A percentile compares a stretch with the other conserved stretches of the same genome.
Evolutionary conservation across 2,888 invertebrate genomes (phyloP).

Genomic region (Caenorhabditis uteleia): DNA sequence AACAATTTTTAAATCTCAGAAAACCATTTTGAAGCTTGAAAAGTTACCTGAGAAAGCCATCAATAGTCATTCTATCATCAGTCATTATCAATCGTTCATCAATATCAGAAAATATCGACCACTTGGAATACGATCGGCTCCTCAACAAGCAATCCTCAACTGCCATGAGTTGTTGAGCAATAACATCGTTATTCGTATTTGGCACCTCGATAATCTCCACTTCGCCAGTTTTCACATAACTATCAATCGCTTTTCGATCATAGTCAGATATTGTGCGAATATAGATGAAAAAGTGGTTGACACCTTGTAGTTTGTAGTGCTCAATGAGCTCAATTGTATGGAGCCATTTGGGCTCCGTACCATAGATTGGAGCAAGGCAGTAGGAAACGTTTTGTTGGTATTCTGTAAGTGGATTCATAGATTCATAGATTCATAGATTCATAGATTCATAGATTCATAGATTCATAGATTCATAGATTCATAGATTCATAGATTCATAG

Average conservation of each 20-base stretch:
- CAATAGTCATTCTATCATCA: conserved; percentile 19
- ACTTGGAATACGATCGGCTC: conserved; percentile 24
- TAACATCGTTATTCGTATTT: conserved; percentile 18
- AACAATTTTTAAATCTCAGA: no score
- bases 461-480: neutral
- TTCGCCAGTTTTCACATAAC: conserved; percentile 28
- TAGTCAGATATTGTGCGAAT: conserved; percentile 26
- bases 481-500: neutral
- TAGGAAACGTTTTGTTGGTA: conserved; percentile 27
- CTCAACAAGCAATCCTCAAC: conserved; percentile 35
- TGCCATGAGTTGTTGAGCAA: conserved; percentile 31
- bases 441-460: neutral
- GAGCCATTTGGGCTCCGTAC: conserved; percentile 36
- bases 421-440: neutral
- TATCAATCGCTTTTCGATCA: conserved; percentile 19
- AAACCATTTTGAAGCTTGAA: no score
- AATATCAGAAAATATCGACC: conserved; percentile 38
- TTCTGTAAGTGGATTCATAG: conserved; percentile 7
- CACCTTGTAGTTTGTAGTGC: conserved; percentile 36
- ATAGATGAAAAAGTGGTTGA: conserved; percentile 29
- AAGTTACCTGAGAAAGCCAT: conserved; percentile 19
- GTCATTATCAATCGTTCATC: conserved; percentile 39
- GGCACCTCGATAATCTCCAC: conserved; percentile 23
- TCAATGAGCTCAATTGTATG: conserved; percentile 32
- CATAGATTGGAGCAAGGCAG: conserved; percentile 32